Percentiles rank a stretch among this genome's conserved stretches.
These are phyloP conservation scores for Erythrocebus patas DNA, from an alignment of 2,113 vertebrate species.

Conservation along the genomic window DNA sequence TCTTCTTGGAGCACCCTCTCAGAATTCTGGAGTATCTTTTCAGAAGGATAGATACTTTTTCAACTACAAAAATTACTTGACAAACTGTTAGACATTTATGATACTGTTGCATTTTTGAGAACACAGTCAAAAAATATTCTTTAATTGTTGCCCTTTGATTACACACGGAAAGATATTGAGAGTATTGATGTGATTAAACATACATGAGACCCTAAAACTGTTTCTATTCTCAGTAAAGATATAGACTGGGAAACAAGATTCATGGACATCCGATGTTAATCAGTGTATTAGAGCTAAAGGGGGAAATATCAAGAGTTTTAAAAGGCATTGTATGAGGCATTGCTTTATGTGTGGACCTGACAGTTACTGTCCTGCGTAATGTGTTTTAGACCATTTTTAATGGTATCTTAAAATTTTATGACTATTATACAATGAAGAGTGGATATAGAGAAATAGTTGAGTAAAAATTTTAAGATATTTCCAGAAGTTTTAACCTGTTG, in stretches of 20 bases:
- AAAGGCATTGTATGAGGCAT: background rate
- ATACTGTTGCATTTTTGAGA: slow-evolving; percentile 2
- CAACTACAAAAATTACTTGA: slow-evolving; percentile 6
- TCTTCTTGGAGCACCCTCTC: background rate
- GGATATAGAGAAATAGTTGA: slow-evolving; percentile 15
- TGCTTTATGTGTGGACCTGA: background rate
- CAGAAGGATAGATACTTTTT: background rate
- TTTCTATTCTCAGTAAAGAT: background rate
- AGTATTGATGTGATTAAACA: slow-evolving; percentile 31
- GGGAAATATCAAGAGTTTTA: background rate
- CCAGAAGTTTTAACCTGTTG: slow-evolving; percentile 7
- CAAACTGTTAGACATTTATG: background rate
- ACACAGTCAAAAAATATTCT: background rate
- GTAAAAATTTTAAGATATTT: slow-evolving; percentile 2
- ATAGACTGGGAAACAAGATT: background rate
- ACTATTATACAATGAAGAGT: slow-evolving; percentile 3
- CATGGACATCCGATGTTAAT: background rate
- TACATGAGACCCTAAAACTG: background rate
- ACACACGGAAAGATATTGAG: background rate
- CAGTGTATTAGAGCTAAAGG: background rate
- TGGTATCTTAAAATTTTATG: slow-evolving; percentile 7
- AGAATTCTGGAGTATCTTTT: slow-evolving; percentile 18
- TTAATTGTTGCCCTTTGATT: slow-evolving; percentile 32
- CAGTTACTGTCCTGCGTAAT: background rate
- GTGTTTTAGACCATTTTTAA: slow-evolving; percentile 27